Evolutionary conservation across 2,888 invertebrate genomes (phyloP).

Genomic region (Luperina testacea): DNA sequence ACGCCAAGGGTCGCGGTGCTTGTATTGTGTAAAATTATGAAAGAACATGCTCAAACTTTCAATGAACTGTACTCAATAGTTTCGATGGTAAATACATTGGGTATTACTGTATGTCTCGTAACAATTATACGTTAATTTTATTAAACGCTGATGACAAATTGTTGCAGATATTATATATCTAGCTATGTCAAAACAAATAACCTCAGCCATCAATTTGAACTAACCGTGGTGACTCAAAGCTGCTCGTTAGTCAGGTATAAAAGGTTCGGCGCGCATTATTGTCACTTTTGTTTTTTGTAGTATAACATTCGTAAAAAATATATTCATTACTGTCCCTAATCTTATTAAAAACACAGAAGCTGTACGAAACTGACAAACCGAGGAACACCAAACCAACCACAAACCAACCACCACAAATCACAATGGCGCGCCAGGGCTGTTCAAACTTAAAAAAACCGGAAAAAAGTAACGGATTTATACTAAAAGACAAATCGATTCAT

Average conservation of each 20-base stretch:
- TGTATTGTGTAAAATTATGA: constrained; percentile 60
- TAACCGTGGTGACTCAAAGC: constrained; percentile 88
- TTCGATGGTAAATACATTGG: constrained; percentile 26
- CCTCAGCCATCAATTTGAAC: constrained; percentile 86
- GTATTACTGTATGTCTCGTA: constrained; percentile 10
- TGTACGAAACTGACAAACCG: constrained; percentile 80
- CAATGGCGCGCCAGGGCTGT: constrained; percentile 85
- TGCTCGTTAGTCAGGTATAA: constrained; percentile 86
- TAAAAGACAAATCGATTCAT: neutral
- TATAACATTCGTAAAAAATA: constrained; percentile 84
- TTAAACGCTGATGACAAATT: constrained; percentile 80
- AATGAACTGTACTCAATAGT: neutral
- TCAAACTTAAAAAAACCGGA: constrained; percentile 70
- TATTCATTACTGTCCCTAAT: constrained; percentile 82
- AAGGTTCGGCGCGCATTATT: constrained; percentile 89
- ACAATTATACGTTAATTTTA: constrained; percentile 58
- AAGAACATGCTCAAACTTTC: constrained; percentile 42
- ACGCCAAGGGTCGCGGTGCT: constrained; percentile 77
- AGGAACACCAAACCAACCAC: constrained; percentile 78
- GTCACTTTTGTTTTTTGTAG: constrained; percentile 84
- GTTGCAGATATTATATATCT: constrained; percentile 79
- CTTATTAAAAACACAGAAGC: constrained; percentile 83
- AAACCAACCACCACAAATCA: constrained; percentile 84
- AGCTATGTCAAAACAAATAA: constrained; percentile 89
- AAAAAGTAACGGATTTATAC: constrained; percentile 42